Percentiles rank a stretch among this genome's conserved stretches.
phyloP scores from a whole-genome alignment of 2,113 vertebrate species.

The Bolborhynchus lineola region DNA sequence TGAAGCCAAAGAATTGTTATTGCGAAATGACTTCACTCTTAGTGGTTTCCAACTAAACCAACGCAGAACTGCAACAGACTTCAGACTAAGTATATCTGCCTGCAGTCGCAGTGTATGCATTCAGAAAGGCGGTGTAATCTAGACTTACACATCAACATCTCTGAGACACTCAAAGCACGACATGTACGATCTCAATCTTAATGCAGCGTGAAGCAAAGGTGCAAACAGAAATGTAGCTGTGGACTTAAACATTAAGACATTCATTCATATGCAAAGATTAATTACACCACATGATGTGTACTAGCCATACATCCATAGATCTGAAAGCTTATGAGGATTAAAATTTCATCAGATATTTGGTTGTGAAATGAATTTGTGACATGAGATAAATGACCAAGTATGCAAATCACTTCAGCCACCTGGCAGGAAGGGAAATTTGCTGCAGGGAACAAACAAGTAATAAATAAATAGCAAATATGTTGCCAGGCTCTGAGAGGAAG shows the following conservation, averaged over 20 bases:
- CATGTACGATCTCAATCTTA: not conserved
- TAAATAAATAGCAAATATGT: slow-evolving; percentile 3
- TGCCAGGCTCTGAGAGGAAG: not conserved
- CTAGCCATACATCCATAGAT: not conserved
- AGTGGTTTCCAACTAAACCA: not conserved
- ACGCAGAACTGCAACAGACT: not conserved
- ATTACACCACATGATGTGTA: not conserved
- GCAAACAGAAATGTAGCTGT: not conserved
- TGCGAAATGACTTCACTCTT: not conserved
- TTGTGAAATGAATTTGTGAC: not conserved
- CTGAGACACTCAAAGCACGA: not conserved
- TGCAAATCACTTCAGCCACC: slow-evolving; percentile 27
- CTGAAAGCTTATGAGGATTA: not conserved
- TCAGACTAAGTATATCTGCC: not conserved
- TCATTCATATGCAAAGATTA: not conserved
- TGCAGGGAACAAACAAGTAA: not conserved
- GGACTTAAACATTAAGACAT: not conserved
- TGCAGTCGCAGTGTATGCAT: not conserved
- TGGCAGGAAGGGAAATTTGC: not conserved
- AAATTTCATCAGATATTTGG: not conserved
- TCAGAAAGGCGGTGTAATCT: not conserved
- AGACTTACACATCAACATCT: not conserved
- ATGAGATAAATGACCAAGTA: not conserved
- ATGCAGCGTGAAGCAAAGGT: not conserved
- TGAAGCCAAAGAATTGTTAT: not conserved